phyloP scores from a whole-genome alignment of 2,888 invertebrate genomes.

The Campopleginae sp. region DNA sequence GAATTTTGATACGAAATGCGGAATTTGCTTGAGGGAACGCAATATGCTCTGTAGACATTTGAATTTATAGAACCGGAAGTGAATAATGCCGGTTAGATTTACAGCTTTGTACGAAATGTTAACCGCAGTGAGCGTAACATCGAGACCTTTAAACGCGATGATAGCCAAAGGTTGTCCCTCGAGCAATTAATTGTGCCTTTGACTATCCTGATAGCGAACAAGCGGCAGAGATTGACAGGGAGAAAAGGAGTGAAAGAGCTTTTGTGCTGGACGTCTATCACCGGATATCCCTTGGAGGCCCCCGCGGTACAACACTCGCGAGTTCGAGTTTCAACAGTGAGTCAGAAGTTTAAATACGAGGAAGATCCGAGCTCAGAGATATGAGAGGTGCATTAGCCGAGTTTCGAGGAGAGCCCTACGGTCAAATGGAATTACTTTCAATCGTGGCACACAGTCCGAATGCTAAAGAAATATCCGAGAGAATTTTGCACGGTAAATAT shows the following conservation, averaged over 20 bases:
- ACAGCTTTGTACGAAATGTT: slow-evolving; percentile 31
- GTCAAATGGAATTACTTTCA: slow-evolving; percentile 66
- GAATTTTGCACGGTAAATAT: not conserved
- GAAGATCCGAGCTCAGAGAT: slow-evolving; percentile 12
- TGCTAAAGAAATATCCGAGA: not conserved
- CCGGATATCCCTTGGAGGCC: slow-evolving; percentile 14
- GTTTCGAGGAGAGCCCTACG: slow-evolving; percentile 59
- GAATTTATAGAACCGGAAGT: not conserved
- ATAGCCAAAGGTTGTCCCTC: slow-evolving; percentile 38
- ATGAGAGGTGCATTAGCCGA: slow-evolving; percentile 21
- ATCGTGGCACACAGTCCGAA: slow-evolving; percentile 33
- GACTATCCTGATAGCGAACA: slow-evolving; percentile 28
- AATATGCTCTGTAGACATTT: not conserved
- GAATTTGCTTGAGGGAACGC: not conserved
- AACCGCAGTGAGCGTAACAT: slow-evolving; percentile 24
- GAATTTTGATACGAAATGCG: not conserved
- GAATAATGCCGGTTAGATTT: not conserved
- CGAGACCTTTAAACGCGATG: slow-evolving; percentile 39
- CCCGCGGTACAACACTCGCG: not conserved
- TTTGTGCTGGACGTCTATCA: slow-evolving; percentile 35
- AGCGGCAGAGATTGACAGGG: slow-evolving; percentile 11
- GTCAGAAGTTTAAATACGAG: slow-evolving; percentile 52
- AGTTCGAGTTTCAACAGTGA: slow-evolving; percentile 13
- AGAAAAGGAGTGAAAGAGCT: slow-evolving; percentile 3
- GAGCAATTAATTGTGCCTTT: slow-evolving; percentile 35